Conservation (phyloP, 2,113 vertebrate species). For the Sterna hirundo region DNA sequence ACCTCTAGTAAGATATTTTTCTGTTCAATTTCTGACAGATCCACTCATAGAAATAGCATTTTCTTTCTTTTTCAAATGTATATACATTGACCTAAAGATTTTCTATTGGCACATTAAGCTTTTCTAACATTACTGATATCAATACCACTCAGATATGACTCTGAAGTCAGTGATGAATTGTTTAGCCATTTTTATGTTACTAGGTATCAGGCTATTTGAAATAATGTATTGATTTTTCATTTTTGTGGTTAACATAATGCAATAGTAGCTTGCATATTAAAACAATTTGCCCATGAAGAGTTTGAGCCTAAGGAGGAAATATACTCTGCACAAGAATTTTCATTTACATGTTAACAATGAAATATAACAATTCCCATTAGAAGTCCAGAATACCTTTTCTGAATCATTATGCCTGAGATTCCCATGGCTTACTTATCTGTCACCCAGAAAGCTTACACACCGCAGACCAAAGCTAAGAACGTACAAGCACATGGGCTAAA, state of each 20-base stretch:
- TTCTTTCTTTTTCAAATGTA: neutral
- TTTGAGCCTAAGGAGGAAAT: neutral
- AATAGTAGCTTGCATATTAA: neutral
- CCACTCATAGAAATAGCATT: neutral
- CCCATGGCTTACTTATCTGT: neutral
- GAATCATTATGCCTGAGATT: neutral
- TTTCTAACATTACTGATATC: neutral
- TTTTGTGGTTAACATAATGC: neutral
- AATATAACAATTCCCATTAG: neutral
- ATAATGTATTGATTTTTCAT: neutral
- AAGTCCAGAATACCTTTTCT: neutral
- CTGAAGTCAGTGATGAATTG: neutral
- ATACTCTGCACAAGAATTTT: neutral
- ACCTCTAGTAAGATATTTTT: neutral
- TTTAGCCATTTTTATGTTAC: neutral
- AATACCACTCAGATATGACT: neutral
- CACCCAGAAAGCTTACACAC: neutral
- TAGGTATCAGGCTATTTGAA: neutral
- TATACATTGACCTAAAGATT: neutral
- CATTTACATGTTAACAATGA: neutral
- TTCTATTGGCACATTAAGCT: neutral
- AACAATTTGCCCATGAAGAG: neutral
- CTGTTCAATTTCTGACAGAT: neutral
- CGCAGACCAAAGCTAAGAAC: neutral
- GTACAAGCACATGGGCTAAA: neutral